Evolutionary conservation across 2,113 vertebrate genomes (phyloP).

Genomic region (Shinisaurus crocodilurus): DNA sequence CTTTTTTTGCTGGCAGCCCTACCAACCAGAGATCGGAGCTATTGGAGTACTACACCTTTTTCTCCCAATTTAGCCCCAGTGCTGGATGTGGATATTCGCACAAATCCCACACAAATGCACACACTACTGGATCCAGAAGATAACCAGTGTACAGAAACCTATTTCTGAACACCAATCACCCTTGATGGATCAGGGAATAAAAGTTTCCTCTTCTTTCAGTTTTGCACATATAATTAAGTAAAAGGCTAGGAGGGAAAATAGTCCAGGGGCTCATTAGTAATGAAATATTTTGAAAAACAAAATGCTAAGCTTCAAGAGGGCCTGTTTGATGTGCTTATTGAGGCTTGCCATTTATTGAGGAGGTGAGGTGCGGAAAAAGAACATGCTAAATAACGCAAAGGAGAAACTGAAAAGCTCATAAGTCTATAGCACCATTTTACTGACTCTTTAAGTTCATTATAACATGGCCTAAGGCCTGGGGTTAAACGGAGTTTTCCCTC

Average conservation of each 20-base stretch:
- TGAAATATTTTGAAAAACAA: slow-evolving; percentile 38
- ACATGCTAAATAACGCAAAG: slow-evolving; percentile 30
- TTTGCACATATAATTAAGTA: slow-evolving; percentile 32
- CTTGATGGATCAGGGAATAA: not conserved
- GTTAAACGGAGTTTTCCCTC: slow-evolving; percentile 57
- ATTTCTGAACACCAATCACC: not conserved
- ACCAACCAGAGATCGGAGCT: not conserved
- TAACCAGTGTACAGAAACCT: not conserved
- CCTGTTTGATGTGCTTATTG: slow-evolving; percentile 57
- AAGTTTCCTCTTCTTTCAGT: not conserved
- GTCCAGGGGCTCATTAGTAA: slow-evolving; percentile 37
- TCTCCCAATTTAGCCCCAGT: not conserved
- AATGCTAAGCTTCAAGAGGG: slow-evolving; percentile 55
- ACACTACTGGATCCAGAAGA: not conserved
- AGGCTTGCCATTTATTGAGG: slow-evolving; percentile 47
- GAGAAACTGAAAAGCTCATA: slow-evolving; percentile 26
- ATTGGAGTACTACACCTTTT: not conserved
- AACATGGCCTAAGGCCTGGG: slow-evolving; percentile 71
- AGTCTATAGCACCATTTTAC: slow-evolving; percentile 13
- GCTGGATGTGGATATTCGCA: not conserved
- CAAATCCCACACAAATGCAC: not conserved
- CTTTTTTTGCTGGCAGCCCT: too few relatives aligned
- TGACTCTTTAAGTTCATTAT: slow-evolving; percentile 71
- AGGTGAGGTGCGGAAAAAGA: slow-evolving; percentile 7
- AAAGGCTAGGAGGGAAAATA: slow-evolving; percentile 16